Evolutionary conservation across 2,113 vertebrate species (phyloP).

Genomic region (Glaucidium brasilianum): DNA sequence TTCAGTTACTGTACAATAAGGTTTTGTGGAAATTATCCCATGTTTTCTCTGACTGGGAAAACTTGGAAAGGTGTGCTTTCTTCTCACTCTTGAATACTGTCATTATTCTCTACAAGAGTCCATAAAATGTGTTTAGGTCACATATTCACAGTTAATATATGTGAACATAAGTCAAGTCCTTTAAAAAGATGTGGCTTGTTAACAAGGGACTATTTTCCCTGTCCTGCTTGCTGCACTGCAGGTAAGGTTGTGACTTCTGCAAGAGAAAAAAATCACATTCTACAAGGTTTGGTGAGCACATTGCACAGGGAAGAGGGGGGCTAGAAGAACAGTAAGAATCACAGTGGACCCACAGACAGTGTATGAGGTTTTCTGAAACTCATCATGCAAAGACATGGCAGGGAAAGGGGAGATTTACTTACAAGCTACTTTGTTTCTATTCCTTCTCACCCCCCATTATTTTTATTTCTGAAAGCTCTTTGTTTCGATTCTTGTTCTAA

Average conservation of each 20-base stretch:
- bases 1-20: neutral
- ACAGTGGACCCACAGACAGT: neutral
- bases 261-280: neutral
- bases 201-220: neutral
- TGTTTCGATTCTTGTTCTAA: neutral
- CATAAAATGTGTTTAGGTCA: neutral
- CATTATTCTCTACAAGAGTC: neutral
- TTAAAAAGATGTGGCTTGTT: neutral
- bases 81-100: neutral
- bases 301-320: fast-evolving
- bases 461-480: neutral
- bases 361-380: neutral
- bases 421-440: neutral
- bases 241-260: neutral
- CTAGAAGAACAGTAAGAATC: neutral
- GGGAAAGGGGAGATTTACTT: neutral
- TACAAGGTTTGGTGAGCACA: neutral
- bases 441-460: neutral
- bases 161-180: neutral
- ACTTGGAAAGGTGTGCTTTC: neutral
- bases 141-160: neutral
- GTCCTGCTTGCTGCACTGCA: neutral
- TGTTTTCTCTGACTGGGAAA: neutral
- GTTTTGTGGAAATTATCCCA: neutral
- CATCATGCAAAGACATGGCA: neutral